Base-by-base conservation (phyloP, 2,888 invertebrate species). In the Nomada goodeniana region DNA sequence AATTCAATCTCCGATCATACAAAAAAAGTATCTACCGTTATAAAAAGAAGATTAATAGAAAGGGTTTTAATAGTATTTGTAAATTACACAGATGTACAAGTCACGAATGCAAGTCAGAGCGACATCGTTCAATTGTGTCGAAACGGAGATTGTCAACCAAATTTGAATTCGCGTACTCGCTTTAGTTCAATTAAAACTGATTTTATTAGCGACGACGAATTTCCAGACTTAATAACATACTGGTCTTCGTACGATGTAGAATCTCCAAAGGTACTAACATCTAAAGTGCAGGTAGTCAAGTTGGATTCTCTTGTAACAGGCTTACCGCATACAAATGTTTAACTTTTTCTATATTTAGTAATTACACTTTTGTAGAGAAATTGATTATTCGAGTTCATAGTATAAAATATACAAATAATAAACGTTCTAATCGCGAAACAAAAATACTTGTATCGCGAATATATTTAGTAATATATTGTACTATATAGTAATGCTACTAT, bases 91-190 rank as follows among this genome's bases (percentile, higher is more conserved):
- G 96, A 96, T 90, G 96, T 96, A 0, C 96, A 96, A 89, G 96
- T 96, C 88, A 96, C 97, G 67, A 97, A 97, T 92, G 96, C 96
- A 0, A 97, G 97, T 91, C 96, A 97, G 91, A 96, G 96, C n/a
- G 96, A 97, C 87, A 95, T 97, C 65, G 95, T 96, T 2, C 97
- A 97, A 92, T 95, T 97, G 83, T 98, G 97, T 93, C 92, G 92
- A 7, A 92, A 87, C 47, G 91, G 93, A 36, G 90, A 92, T 64
- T 97, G 97, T 90, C 97, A 97, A 90, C 97, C 97, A 0, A 96
- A 96, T 93, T 93, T 97, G 52, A 95, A 95, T 80, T 96, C 96
- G 89, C 97, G 97, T 89, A 96, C 96, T 86, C 95, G 96, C 86
- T 97, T 97, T 29, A 94, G 97, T 87, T 94, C 96, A 76, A 96